Evolutionary conservation across 1,140 invertebrate genomes (phyloP).

Genomic region (Brachionus calyciflorus): DNA sequence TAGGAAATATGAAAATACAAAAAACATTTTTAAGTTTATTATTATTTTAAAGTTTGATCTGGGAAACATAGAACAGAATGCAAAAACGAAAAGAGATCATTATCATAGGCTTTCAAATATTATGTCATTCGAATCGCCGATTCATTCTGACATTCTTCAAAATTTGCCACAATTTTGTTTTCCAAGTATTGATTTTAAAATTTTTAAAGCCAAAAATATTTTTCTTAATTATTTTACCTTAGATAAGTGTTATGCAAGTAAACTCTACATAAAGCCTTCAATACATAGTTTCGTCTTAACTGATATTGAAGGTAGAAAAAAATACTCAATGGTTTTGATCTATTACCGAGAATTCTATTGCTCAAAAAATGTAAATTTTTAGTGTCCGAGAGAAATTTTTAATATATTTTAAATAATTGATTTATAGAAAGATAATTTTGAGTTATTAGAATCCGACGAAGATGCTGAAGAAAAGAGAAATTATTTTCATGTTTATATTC

Average conservation of each 20-base stretch:
- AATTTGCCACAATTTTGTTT: conserved; percentile 44
- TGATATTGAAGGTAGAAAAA: conserved; percentile 31
- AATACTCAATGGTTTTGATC: background rate
- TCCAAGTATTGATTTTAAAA: background rate
- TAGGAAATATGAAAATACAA: background rate
- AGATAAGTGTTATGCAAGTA: conserved; percentile 4
- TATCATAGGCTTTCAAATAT: background rate
- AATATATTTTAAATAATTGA: background rate
- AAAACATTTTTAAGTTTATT: background rate
- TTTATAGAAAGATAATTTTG: background rate
- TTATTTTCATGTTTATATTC: conserved; percentile 30
- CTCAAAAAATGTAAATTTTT: conserved; percentile 1
- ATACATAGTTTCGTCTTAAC: conserved; percentile 38
- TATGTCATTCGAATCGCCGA: background rate
- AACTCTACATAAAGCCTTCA: background rate
- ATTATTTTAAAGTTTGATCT: background rate
- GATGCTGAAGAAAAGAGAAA: conserved; percentile 25
- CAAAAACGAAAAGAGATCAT: background rate
- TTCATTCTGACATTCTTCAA: conserved; percentile 21
- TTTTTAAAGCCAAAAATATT: background rate
- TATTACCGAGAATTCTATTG: conserved; percentile 34
- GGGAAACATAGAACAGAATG: background rate
- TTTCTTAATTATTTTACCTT: background rate
- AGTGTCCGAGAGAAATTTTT: background rate
- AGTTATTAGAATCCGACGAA: conserved; percentile 20